Evolutionary conservation across 1,140 invertebrate genomes (phyloP).

Genomic region (Macrotrachela quadricornifera): DNA sequence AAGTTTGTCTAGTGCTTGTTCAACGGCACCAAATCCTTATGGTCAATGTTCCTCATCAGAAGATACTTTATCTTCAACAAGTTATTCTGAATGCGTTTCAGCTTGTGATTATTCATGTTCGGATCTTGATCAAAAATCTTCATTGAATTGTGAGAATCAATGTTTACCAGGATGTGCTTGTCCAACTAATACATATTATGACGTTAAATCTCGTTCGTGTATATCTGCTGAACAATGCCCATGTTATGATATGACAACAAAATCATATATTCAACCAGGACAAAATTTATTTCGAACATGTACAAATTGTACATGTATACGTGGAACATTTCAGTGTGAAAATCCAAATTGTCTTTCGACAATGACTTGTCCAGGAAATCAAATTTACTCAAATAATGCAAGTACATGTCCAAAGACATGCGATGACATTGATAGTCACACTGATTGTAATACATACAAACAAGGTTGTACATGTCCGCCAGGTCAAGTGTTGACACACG

Average conservation of each 20-base stretch:
- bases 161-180: constrained; percentile 6
- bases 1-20: constrained; percentile 10
- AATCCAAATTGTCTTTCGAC: too few relatives aligned
- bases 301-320: too few relatives aligned
- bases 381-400: constrained; percentile 8
- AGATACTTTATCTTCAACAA: too few relatives aligned
- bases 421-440: background rate
- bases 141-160: background rate
- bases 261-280: background rate
- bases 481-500: background rate
- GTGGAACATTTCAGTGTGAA: too few relatives aligned
- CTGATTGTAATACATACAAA: background rate
- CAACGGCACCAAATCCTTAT: background rate
- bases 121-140: background rate
- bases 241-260: background rate
- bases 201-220: background rate
- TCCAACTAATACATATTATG: background rate
- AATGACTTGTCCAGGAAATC: constrained; percentile 10
- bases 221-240: background rate
- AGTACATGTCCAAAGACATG: constrained; percentile 8
- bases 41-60: background rate
- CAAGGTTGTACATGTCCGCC: constrained; percentile 5
- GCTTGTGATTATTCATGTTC: background rate
- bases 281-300: constrained; percentile 1
- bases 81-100: constrained; percentile 2